These are phyloP conservation scores for Lagorchestes hirsutus DNA, from an alignment of 2,797 vertebrate species.

Conservation along the genomic window DNA sequence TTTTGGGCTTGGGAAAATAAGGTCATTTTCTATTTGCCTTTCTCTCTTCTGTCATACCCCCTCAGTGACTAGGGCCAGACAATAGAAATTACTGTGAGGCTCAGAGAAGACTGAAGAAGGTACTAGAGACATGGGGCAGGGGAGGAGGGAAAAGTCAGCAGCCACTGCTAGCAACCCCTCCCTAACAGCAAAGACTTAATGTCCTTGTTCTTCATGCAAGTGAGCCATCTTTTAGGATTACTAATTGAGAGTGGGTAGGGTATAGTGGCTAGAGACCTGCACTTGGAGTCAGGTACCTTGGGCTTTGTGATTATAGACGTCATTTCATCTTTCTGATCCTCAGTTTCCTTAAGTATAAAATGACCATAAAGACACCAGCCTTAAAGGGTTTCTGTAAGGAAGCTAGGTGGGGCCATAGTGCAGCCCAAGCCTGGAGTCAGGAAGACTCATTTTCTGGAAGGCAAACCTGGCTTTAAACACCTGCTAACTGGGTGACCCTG, in stretches of 20 bases:
- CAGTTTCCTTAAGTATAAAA: not conserved
- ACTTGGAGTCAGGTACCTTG: not conserved
- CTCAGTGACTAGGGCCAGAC: not conserved
- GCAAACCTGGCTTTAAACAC: not conserved
- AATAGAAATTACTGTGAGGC: not conserved
- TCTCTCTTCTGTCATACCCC: not conserved
- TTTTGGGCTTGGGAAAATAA: not conserved
- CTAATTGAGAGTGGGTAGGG: not conserved
- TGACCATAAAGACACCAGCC: no score
- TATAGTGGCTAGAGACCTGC: not conserved
- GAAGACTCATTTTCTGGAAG: no score
- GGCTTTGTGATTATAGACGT: not conserved
- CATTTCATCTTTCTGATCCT: not conserved
- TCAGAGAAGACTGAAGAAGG: not conserved
- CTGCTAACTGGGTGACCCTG: not conserved
- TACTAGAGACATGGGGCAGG: not conserved
- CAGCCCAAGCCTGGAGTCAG: no score
- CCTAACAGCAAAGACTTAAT: not conserved
- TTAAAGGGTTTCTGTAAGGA: no score
- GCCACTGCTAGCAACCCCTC: not conserved
- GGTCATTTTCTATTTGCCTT: not conserved
- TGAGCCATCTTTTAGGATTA: not conserved
- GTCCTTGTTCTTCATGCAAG: not conserved
- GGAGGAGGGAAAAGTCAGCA: not conserved
- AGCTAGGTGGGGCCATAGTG: no score